Evolutionary conservation across 2,888 invertebrate genomes (phyloP), one percentile per base, ranked within the genome.

Genomic region (Philopedon plagiatum): DNA sequence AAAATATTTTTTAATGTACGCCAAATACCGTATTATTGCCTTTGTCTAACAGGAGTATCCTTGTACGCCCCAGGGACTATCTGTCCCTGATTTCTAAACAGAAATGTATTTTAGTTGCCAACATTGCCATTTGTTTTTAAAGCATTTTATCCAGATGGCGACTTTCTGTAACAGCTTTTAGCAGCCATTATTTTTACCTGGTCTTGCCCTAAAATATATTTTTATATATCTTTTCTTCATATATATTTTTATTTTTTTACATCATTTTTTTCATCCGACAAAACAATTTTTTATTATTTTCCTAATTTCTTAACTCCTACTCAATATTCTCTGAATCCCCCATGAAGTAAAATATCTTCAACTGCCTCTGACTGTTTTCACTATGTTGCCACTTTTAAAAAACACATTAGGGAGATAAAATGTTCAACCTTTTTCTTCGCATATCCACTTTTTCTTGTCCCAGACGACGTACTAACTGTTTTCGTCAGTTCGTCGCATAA

Each of bases 321-420:
- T 44, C 44, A 44, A 44, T 44, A 44, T 44, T 44, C 18, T 44
- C n/a, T 8, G 9, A 44, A 44, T 19, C 19, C 8, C 44, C 19
- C 44, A 1, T 44, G 44, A 19, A 44, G 4, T 44, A 44, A 44
- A 44, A 44, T 44, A 11, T 44, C 44, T 44, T 44, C 44, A 18
- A 44, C 18, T 44, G 19, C 44, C 19, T 39, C 44, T 19, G 44
- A 44, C 44, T 44, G 44, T 44, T 44, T 44, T 44, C 19, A 44
- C 44, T 44, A 15, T 19, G 44, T 44, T 44, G 19, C 19, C 18
- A 4, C 8, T 18, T 2, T 44, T 19, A 44, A 19, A 44, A 44
- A 18, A 44, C 44, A 44, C 44, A 44, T 44, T 44, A 44, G 44
- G 44, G 44, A 44, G 18, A 44, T 44, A 19, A 44, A 44, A 44